Evolutionary conservation across 2,113 vertebrate species (phyloP).

Genomic region (Dryoscopus gambensis): DNA sequence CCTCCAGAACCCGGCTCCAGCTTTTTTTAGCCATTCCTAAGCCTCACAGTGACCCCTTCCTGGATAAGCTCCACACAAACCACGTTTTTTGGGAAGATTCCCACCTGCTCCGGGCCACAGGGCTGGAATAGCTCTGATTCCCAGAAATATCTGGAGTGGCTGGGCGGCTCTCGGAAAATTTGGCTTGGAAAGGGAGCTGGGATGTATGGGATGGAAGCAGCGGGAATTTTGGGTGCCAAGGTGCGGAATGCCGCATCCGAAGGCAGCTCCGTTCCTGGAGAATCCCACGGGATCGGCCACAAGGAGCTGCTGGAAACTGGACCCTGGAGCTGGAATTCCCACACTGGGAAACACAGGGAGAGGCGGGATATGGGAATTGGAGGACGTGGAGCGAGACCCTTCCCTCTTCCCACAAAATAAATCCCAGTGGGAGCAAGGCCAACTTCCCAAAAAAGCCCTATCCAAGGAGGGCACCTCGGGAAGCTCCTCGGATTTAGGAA

Average conservation of each 20-base stretch:
- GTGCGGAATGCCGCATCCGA: fast-evolving
- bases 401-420: neutral
- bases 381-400: fast-evolving
- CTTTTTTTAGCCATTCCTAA: constrained; percentile 67
- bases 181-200: neutral
- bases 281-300: fast-evolving
- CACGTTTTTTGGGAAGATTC: neutral
- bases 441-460: neutral
- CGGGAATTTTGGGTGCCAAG: neutral
- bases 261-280: neutral
- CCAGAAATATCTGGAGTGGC: neutral
- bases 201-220: fast-evolving
- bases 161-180: fast-evolving
- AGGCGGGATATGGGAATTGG: fast-evolving
- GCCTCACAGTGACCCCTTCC: neutral
- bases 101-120: constrained; percentile 35
- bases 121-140: neutral
- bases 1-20: neutral
- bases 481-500: neutral
- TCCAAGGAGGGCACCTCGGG: fast-evolving
- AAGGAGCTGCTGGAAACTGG: fast-evolving
- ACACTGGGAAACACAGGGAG: neutral
- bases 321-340: neutral
- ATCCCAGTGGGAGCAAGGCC: neutral
- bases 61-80: neutral